These are phyloP conservation scores for Tamandua tetradactyla DNA, from an alignment of 2,797 vertebrate species.

Conservation along the genomic window DNA sequence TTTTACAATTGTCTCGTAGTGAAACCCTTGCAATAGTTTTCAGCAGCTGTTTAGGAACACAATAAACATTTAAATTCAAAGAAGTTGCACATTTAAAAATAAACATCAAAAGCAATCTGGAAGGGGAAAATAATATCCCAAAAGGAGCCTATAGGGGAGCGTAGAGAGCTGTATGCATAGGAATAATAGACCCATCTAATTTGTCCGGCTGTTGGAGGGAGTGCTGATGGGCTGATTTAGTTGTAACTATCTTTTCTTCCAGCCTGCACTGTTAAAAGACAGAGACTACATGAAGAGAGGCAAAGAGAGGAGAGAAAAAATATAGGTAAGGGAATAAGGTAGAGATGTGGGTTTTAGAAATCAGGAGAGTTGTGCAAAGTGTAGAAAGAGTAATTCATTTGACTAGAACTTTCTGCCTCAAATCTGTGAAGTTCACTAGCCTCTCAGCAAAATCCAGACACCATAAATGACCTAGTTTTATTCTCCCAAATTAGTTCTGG, in stretches of 20 bases:
- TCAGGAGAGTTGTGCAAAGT: neutral
- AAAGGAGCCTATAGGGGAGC: neutral
- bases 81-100: neutral
- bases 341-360: neutral
- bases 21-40: neutral
- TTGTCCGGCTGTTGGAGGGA: neutral
- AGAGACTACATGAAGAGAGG: neutral
- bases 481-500: slow-evolving; percentile 21
- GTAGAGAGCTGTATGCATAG: neutral
- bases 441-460: slow-evolving; percentile 28
- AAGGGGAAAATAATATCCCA: neutral
- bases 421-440: slow-evolving; percentile 15
- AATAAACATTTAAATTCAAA: slow-evolving; percentile 22
- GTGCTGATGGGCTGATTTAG: neutral
- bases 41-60: neutral
- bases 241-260: neutral
- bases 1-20: slow-evolving; percentile 27
- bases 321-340: neutral
- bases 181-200: neutral
- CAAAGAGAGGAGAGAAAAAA: neutral
- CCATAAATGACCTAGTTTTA: slow-evolving; percentile 39
- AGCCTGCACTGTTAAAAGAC: neutral
- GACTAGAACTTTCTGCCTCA: neutral
- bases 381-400: neutral
- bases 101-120: neutral